These are phyloP conservation scores for Nymphalis io DNA, from an alignment of 1,140 invertebrate genomes.

Conservation along the genomic window DNA sequence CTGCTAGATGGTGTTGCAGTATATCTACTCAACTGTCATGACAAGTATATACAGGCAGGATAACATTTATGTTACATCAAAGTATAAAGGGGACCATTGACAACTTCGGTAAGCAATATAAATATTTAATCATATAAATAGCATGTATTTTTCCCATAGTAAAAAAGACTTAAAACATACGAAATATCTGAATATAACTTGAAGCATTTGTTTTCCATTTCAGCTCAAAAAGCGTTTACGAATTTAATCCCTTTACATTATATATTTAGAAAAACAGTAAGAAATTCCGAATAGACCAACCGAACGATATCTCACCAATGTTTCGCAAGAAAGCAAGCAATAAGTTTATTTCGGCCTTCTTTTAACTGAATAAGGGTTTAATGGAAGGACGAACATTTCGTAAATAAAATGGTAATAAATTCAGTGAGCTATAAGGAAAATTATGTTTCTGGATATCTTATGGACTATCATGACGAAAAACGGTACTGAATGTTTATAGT, in stretches of 20 bases:
- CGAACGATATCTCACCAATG: conserved; percentile 3
- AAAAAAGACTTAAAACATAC: neutral
- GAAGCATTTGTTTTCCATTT: neutral
- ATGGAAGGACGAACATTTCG: neutral
- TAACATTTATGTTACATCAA: too few species aligned
- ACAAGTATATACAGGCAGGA: too few species aligned
- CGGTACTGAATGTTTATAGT: neutral
- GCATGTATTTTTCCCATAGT: too few species aligned
- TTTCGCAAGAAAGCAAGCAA: conserved; percentile 10
- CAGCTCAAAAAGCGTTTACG: neutral
- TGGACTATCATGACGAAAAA: neutral
- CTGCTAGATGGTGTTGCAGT: too few species aligned
- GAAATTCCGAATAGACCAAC: neutral
- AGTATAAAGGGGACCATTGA: too few species aligned
- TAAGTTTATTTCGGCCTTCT: conserved; percentile 18
- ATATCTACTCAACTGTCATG: too few species aligned
- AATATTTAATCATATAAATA: too few species aligned
- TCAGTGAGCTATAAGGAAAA: conserved; percentile 14
- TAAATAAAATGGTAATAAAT: conserved; percentile 23
- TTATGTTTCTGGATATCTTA: conserved; percentile 5
- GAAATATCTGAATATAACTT: neutral
- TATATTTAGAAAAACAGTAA: neutral
- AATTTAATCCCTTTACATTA: neutral
- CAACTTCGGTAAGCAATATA: too few species aligned
- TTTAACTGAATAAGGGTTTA: conserved; percentile 23